Base-by-base conservation (phyloP, 2,888 invertebrate species). In the Celastrina argiolus region DNA sequence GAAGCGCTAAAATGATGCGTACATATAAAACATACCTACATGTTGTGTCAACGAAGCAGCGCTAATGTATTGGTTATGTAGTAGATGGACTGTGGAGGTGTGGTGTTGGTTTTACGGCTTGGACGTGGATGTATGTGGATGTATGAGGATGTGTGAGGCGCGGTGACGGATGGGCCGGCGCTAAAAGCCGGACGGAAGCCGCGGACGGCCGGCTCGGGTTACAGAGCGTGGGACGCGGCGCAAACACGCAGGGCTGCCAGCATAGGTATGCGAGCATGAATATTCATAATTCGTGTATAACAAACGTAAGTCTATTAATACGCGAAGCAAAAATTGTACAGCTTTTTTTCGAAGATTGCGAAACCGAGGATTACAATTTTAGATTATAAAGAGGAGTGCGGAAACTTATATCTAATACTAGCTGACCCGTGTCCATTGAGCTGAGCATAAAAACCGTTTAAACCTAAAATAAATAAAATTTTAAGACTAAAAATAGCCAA, bases 171-270 rank as follows among this genome's bases (percentile, higher is more conserved):
- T 75, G 74, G 82, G 87, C 87, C 87, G 84, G 78, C 84, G 87
- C 87, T 90, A 90, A 91, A 91, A 91, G 90, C 90, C 90, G 90
- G 90, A 90, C 90, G 90, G 90, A 90, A 90, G 90, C 86, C 81
- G 80, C 84, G 85, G 87, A 84, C 87, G 83, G 82, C 81, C 82
- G 81, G 81, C 87, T 89, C 88, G 79, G 81, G 85, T 91, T 90
- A 87, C 89, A 81, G 79, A 83, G 83, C 90, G 90, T 90, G 89
- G 88, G 89, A 90, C 81, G 81, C 80, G 76, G 76, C 80, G 79
- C 87, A 85, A 85, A 84, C 81, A 81, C 75, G 69, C 79, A 88
- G 89, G 90, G 90, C 70, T 87, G 80, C 22, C 74, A 66, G n/a
- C 51, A n/a, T 7, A 28, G 28, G 12, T 65, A 63, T 8, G 16